These are phyloP conservation scores for Andinoacara biseriatus DNA, from an alignment of 2,113 vertebrate genomes.

Conservation along the genomic window DNA sequence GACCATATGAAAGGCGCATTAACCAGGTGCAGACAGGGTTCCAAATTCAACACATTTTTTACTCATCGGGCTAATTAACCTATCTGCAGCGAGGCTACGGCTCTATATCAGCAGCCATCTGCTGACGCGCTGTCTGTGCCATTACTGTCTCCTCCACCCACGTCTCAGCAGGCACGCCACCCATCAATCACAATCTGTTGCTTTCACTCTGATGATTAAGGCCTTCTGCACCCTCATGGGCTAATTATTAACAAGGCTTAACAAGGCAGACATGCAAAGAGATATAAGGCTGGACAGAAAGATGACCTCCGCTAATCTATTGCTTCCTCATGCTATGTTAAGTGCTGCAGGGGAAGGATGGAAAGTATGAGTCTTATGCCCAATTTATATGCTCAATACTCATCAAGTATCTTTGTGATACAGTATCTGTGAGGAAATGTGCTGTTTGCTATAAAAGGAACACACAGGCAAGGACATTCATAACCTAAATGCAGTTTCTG, in stretches of 20 bases:
- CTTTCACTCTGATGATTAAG: slow-evolving; percentile 59
- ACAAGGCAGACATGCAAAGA: slow-evolving; percentile 35
- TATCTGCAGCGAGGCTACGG: slow-evolving; percentile 68
- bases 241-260: slow-evolving; percentile 55
- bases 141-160: slow-evolving; percentile 64
- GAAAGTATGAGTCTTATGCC: neutral
- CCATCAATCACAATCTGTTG: slow-evolving; percentile 76
- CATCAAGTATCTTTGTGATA: neutral
- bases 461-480: neutral
- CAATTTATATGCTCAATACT: neutral
- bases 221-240: slow-evolving; percentile 29
- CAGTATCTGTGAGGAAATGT: neutral
- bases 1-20: slow-evolving; percentile 40
- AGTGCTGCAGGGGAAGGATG: neutral
- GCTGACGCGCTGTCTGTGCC: slow-evolving; percentile 66
- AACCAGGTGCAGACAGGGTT: slow-evolving; percentile 51
- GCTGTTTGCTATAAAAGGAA: neutral
- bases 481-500: neutral
- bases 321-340: neutral
- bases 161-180: slow-evolving; percentile 68
- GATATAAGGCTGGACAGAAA: slow-evolving; percentile 25
- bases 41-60: slow-evolving; percentile 75
- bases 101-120: slow-evolving; percentile 80
- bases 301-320: slow-evolving; percentile 33
- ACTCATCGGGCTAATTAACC: slow-evolving; percentile 80